Conservation (phyloP, 2,797 vertebrate species). For the Urocyon cinereoargenteus region DNA sequence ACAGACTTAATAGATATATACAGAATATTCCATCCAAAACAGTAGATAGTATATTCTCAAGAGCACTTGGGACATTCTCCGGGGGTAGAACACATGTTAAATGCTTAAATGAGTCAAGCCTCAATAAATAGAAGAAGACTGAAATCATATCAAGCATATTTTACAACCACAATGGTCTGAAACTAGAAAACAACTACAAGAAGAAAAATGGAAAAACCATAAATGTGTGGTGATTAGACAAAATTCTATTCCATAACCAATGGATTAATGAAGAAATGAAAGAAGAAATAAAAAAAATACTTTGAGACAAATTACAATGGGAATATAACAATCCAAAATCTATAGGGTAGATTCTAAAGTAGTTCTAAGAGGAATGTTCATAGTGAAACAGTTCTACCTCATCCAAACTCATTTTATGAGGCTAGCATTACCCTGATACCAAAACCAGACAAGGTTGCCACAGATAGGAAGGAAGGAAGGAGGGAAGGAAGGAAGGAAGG, state of each 20-base stretch:
- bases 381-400: not conserved
- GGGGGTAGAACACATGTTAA: not conserved
- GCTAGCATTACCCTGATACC: not conserved
- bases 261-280: not conserved
- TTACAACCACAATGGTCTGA: not conserved
- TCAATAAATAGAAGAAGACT: not conserved
- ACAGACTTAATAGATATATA: not conserved
- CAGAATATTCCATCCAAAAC: not conserved
- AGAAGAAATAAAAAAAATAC: not conserved
- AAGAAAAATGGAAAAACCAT: not conserved
- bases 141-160: not conserved
- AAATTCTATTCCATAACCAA: not conserved
- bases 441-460: not conserved
- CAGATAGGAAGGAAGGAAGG: not conserved
- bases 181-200: not conserved
- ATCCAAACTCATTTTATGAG: not conserved
- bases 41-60: not conserved
- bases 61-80: not conserved
- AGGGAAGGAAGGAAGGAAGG: no score
- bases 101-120: not conserved
- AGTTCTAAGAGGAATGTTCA: not conserved
- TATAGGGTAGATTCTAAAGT: not conserved
- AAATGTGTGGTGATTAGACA: not conserved
- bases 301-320: not conserved
- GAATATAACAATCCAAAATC: not conserved